Evolutionary conservation across 1,140 invertebrate genomes (phyloP).

Genomic region (Penaeus japonicus): DNA sequence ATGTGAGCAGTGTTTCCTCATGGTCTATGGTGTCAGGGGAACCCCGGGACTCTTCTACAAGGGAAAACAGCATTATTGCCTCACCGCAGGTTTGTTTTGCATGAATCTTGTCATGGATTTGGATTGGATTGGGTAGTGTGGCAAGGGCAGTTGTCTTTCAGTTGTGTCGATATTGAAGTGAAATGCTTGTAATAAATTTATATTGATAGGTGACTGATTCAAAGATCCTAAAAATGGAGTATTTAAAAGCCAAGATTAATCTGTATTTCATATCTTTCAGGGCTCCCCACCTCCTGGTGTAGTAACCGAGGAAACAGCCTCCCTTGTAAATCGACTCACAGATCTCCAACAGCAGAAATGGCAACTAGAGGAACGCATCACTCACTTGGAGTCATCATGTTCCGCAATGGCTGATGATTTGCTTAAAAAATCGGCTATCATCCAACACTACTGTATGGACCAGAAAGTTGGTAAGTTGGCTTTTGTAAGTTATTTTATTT

Average conservation of each 20-base stretch:
- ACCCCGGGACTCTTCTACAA: conserved; percentile 38
- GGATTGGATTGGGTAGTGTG: background rate
- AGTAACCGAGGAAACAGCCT: conserved; percentile 60
- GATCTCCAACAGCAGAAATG: conserved; percentile 68
- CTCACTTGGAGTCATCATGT: conserved; percentile 68
- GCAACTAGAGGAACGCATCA: conserved; percentile 68
- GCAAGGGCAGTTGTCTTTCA: too few species aligned
- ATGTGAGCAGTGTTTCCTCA: conserved; percentile 60
- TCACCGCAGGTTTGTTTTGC: conserved; percentile 28
- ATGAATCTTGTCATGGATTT: background rate
- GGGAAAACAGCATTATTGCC: conserved; percentile 47
- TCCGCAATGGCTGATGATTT: conserved; percentile 70
- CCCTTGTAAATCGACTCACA: conserved; percentile 65
- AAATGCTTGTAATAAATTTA: too few species aligned
- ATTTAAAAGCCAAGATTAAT: background rate
- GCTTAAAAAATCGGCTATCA: conserved; percentile 67
- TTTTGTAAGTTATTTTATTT: background rate
- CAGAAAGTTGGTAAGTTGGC: conserved; percentile 60
- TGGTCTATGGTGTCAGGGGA: conserved; percentile 62
- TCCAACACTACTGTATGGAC: conserved; percentile 69
- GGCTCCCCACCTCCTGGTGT: conserved; percentile 46
- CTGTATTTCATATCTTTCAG: background rate
- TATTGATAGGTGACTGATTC: too few species aligned
- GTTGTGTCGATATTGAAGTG: too few species aligned
- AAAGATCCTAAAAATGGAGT: too few species aligned